Conservation (phyloP, 2,888 invertebrate species). For the Andrena chrysosceles region DNA sequence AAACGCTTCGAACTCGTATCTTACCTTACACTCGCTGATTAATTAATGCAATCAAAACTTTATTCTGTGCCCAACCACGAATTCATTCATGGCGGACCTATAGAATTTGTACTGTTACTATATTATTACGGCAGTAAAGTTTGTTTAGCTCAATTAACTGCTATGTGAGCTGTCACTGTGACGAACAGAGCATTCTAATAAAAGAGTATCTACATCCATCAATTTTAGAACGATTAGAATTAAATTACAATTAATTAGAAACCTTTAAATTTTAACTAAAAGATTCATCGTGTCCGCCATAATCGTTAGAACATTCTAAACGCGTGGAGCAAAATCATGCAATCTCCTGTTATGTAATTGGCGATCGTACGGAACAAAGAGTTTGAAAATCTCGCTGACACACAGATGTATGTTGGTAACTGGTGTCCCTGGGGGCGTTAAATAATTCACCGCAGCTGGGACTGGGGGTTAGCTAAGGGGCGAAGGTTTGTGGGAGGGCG, state of each 20-base stretch:
- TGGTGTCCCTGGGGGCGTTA: slow-evolving; percentile 81
- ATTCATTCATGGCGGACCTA: background rate
- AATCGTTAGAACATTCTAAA: background rate
- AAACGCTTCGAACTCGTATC: slow-evolving; percentile 25
- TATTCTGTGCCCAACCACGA: background rate
- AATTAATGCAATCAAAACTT: slow-evolving; percentile 6
- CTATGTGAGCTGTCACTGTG: background rate
- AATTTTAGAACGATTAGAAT: too few species aligned
- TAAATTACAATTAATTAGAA: too few species aligned
- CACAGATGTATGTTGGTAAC: slow-evolving; percentile 77
- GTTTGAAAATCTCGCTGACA: slow-evolving; percentile 76
- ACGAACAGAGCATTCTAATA: background rate
- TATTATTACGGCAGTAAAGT: background rate
- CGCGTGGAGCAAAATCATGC: background rate
- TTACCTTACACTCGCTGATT: slow-evolving; percentile 12
- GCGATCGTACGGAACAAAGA: slow-evolving; percentile 53
- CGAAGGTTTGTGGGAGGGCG: slow-evolving; percentile 71
- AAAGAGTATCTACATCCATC: too few species aligned
- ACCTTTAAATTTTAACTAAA: background rate
- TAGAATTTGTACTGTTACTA: background rate
- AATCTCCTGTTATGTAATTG: slow-evolving; percentile 38
- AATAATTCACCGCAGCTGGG: slow-evolving; percentile 84
- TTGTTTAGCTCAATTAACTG: too few species aligned
- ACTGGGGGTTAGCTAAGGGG: slow-evolving; percentile 79
- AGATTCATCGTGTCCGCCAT: background rate